phyloP scores from a whole-genome alignment of 2,113 vertebrate species.

The Cromileptes altivelis region DNA sequence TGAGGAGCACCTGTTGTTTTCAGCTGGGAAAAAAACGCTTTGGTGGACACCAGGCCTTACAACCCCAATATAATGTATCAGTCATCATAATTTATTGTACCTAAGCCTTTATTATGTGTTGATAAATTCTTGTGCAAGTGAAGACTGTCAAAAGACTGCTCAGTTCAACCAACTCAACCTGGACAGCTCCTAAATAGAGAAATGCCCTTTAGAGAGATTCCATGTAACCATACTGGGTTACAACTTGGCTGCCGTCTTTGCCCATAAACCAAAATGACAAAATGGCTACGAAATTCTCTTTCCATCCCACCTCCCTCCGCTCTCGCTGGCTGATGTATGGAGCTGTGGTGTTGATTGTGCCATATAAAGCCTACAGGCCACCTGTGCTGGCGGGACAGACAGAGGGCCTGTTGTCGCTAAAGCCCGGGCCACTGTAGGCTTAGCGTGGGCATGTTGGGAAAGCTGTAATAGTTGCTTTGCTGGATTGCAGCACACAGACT shows the following conservation, averaged over 20 bases:
- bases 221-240: background rate
- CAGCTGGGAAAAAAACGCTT: too few relatives aligned
- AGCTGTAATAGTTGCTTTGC: constrained; percentile 33
- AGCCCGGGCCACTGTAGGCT: constrained; percentile 34
- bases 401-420: constrained; percentile 59
- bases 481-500: constrained; percentile 18
- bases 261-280: constrained; percentile 33
- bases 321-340: constrained; percentile 29
- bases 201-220: constrained; percentile 12
- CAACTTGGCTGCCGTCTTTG: constrained; percentile 15
- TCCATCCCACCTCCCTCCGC: constrained; percentile 1
- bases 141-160: background rate
- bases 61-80: background rate
- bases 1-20: too few relatives aligned
- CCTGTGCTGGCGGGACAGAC: constrained; percentile 61
- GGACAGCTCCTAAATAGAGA: background rate
- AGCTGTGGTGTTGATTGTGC: constrained; percentile 30
- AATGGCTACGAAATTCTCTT: constrained; percentile 13
- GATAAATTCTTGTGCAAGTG: background rate
- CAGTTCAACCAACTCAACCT: background rate
- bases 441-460: constrained; percentile 39
- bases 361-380: constrained; percentile 39
- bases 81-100: background rate
- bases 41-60: too few relatives aligned
- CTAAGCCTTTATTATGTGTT: background rate